Evolutionary conservation across 2,113 vertebrate genomes (phyloP).

Genomic region (Cyanoramphus novaezelandiae): DNA sequence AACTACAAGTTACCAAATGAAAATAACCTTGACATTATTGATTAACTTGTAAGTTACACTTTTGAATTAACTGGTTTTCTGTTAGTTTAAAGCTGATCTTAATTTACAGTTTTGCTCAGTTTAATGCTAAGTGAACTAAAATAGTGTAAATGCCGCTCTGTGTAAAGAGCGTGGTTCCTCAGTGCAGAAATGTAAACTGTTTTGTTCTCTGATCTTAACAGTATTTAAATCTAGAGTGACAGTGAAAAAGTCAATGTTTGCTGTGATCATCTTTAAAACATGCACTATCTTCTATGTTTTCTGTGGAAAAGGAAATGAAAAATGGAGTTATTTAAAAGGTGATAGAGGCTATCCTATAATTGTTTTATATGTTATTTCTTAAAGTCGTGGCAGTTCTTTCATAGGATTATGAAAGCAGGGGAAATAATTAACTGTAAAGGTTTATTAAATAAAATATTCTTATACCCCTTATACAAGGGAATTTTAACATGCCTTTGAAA

Average conservation of each 20-base stretch:
- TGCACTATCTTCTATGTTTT: neutral
- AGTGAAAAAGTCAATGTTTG: neutral
- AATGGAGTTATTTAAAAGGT: neutral
- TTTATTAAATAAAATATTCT: neutral
- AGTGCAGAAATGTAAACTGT: neutral
- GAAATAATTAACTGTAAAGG: neutral
- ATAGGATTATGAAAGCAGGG: neutral
- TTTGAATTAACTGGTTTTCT: neutral
- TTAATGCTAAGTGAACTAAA: neutral
- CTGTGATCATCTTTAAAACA: neutral
- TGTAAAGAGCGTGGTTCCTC: neutral
- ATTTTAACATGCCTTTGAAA: neutral
- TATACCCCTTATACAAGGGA: accelerated
- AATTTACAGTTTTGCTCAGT: neutral
- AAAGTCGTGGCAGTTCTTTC: neutral
- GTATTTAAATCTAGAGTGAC: neutral
- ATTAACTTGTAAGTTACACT: neutral
- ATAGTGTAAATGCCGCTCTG: neutral
- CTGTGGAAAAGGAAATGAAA: neutral
- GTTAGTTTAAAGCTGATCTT: neutral
- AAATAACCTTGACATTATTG: neutral
- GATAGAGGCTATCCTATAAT: neutral
- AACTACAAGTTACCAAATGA: neutral
- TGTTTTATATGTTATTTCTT: neutral
- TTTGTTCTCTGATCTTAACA: neutral